Base-by-base conservation (phyloP, 2,797 vertebrate genomes). In the Harpagifer antarcticus region DNA sequence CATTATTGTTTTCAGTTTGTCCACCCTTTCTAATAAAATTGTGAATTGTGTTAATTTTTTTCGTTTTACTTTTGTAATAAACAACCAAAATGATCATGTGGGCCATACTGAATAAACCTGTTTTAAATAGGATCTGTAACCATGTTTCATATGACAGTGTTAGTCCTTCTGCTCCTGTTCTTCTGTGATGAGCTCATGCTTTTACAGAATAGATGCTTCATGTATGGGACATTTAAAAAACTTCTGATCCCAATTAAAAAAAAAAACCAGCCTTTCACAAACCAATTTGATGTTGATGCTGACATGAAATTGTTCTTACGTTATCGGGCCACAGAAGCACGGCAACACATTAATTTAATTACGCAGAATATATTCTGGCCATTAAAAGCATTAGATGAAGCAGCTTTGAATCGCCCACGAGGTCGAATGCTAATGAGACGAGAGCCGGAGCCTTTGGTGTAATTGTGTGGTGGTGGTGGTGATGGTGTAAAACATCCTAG, bases 331-430 rank as follows among this genome's bases (percentile, higher is more conserved):
- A 1, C 37, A 59, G 53, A 61, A 43, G 42, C 61, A n/a, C 63
- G 48, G 37, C 8, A 37, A 68, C 62, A 20, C 56, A 44, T 84
- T 77, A 76, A 85, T 82, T 80, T 4, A 83, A 83, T 90, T 78
- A 86, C 8, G 13, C 68, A 0, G 47, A 82, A 55, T 68, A 55
- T 66, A 77, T 66, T 75, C 58, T 20, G 67, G 37, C 62, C 27
- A 44, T 72, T 72, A 76, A 83, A 81, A 42, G 44, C 61, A 81
- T 79, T 47, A 79, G 76, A 20, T 20, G 63, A 55, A 68, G 69
- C 78, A 48, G 77, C 61, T 52, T 20, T 58, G 66, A 57, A 63
- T 45, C 43, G 72, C 56, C 54, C 68, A 79, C 52, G 4, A 50
- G 54, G 63, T 74, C 53, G 76, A 55, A 82, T 74, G 74, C 63